These are phyloP conservation scores for Squalus acanthias DNA, from an alignment of 2,797 vertebrate genomes.

Conservation along the genomic window DNA sequence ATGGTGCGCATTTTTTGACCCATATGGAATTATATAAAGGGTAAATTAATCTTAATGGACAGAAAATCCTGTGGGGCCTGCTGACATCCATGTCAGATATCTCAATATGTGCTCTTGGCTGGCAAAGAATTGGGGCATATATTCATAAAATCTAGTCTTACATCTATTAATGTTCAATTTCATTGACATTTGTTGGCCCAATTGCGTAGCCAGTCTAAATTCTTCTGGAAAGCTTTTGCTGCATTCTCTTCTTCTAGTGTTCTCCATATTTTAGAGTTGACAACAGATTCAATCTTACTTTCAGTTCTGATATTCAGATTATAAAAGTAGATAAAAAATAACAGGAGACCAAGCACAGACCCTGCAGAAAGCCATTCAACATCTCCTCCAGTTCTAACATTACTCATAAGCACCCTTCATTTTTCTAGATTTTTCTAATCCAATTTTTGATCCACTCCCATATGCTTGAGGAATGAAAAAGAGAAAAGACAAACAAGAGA, in stretches of 20 bases:
- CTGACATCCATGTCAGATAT: neutral
- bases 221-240: neutral
- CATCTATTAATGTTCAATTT: neutral
- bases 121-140: neutral
- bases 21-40: neutral
- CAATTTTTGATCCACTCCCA: too few relatives aligned
- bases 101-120: neutral
- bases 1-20: neutral
- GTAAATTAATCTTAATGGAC: neutral
- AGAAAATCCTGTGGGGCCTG: neutral
- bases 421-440: neutral
- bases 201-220: neutral
- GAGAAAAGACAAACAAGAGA: neutral
- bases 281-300: neutral
- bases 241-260: neutral
- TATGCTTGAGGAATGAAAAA: neutral
- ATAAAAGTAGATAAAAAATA: neutral
- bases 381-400: neutral
- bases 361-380: neutral
- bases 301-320: neutral
- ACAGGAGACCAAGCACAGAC: neutral
- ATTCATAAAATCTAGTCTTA: neutral
- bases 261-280: neutral
- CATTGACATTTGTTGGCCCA: neutral
- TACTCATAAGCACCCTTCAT: neutral